phyloP scores from a whole-genome alignment of 2,888 invertebrate species.

The Eumacrocentrus americanus region DNA sequence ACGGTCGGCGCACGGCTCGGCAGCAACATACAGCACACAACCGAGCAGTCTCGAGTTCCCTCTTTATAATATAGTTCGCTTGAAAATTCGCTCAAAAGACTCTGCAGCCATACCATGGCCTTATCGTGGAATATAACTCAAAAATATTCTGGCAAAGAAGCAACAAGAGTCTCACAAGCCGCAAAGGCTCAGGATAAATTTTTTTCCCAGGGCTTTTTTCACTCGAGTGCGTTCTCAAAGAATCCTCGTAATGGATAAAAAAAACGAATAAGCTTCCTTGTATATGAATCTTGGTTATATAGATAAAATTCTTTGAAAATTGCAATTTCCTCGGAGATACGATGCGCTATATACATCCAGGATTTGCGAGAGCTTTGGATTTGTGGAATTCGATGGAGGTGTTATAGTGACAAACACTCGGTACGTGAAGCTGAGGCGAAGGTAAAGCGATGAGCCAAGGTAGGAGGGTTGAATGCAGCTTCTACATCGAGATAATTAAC shows the following conservation, averaged over 20 bases:
- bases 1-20: conserved; percentile 8
- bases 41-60: neutral
- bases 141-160: conserved; percentile 18
- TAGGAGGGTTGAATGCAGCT: neutral
- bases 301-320: neutral
- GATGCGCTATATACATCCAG: too few relatives aligned
- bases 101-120: neutral
- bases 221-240: neutral
- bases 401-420: conserved; percentile 2
- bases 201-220: neutral
- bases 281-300: neutral
- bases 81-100: neutral
- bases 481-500: conserved; percentile 19
- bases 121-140: conserved; percentile 3
- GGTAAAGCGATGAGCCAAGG: neutral
- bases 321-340: too few relatives aligned
- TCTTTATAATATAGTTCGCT: neutral
- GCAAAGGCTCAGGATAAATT: conserved; percentile 3
- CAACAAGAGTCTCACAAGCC: neutral
- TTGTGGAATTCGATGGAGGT: neutral
- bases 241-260: conserved; percentile 2
- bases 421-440: neutral
- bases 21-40: too few relatives aligned
- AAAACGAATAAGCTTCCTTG: neutral
- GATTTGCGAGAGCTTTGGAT: conserved; percentile 1